Percentiles rank a stretch among this genome's conserved stretches.
These are phyloP conservation scores for Manacus vitellinus DNA, from an alignment of 2,113 vertebrate genomes.

Conservation along the genomic window DNA sequence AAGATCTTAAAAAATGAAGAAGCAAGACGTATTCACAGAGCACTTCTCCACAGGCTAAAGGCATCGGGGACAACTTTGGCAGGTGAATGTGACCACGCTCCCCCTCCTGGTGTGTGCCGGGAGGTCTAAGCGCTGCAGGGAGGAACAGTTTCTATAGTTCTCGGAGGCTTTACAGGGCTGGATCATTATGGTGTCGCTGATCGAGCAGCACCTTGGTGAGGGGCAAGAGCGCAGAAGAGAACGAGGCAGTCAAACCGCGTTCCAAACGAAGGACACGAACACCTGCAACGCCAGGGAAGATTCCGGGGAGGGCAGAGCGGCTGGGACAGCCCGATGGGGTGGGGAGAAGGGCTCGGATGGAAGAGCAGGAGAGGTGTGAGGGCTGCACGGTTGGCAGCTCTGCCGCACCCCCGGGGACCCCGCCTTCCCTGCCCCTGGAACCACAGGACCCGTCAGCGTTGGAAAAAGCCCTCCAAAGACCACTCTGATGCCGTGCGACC, in stretches of 20 bases:
- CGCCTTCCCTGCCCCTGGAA: neutral
- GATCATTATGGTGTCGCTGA: rapidly evolving
- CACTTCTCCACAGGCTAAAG: neutral
- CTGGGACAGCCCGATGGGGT: neutral
- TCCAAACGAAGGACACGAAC: neutral
- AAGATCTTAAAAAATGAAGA: neutral
- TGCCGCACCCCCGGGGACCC: neutral
- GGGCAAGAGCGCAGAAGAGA: neutral
- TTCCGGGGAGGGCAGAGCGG: too few relatives aligned
- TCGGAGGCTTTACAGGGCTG: neutral
- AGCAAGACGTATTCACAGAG: neutral
- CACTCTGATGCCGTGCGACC: too few relatives aligned
- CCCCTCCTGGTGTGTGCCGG: neutral
- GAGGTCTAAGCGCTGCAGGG: rapidly evolving
- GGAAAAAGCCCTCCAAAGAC: neutral
- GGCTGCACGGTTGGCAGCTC: neutral
- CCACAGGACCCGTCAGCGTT: neutral
- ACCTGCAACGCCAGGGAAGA: neutral
- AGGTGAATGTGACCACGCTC: neutral
- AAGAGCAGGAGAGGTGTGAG: neutral
- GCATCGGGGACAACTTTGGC: neutral
- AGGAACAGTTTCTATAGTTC: neutral
- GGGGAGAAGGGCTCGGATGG: neutral
- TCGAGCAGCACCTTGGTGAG: rapidly evolving
- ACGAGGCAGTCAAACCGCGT: rapidly evolving